Base-by-base conservation (phyloP, 1,140 invertebrate genomes). In the Drosophila subpulchrella region DNA sequence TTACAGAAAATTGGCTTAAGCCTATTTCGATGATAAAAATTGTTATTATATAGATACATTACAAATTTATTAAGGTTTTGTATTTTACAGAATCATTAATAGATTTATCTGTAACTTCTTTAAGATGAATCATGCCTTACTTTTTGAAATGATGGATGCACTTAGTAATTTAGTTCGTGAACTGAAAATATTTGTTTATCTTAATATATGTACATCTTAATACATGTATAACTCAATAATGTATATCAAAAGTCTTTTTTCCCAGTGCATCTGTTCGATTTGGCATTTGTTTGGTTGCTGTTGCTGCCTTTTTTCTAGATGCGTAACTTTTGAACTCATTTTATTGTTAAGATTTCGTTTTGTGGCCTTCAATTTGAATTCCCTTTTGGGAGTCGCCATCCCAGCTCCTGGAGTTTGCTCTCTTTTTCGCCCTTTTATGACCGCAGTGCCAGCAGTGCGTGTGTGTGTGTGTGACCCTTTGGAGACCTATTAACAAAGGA, bases 401-500 rank as follows among this genome's bases (percentile, higher is more conserved):
- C 20, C 36, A 8, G 24, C 5, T 24, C 17, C 17, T n/a, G 20
- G 4, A 32, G 32, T 36, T 36, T 51, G 36, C 50, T 20, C 32
- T 36, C 11, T 13, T 62, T 66, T 6, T 58, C 42, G 65, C 58
- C 39, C 58, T 72, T 86, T 86, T 78, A 75, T 67, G 53, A 47
- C 63, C 39, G 34, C 75, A 82, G 39, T 46, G 47, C 30, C 13
- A 2, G 51, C 53, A 50, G 42, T 39, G 42, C 3, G 42, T 24
- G 56, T 58, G 58, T 59, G 48, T 61, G 63, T 34, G 70, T 63
- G 60, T 63, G 60, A 56, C 56, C 63, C 83, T 86, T 88, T 66
- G 66, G 75, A 76, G 84, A 83, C 83, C 83, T 86, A 88, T 88
- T 83, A 83, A 88, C 83, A 83, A 79, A 77, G 67, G 72, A 50